A percentile compares a stretch with the other conserved stretches of the same genome.
Conservation (phyloP, 2,797 vertebrate species). For the Tympanoctomys barrerae region DNA sequence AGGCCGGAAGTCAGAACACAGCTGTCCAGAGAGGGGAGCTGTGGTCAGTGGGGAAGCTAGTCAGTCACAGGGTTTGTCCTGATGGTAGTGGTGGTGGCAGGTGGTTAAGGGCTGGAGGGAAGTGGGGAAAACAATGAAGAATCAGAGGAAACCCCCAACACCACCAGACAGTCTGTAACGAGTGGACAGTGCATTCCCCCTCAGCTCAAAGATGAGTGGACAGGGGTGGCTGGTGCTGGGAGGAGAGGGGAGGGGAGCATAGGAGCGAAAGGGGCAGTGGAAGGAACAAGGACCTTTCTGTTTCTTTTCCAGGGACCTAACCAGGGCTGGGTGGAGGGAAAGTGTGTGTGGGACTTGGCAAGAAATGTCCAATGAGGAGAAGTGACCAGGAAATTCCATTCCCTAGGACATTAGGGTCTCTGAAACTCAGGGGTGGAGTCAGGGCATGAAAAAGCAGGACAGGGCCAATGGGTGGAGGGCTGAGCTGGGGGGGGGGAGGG, state of each 20-base stretch:
- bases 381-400: constrained; percentile 83
- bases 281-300: constrained; percentile 81
- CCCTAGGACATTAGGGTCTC: constrained; percentile 71
- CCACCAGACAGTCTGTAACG: not conserved
- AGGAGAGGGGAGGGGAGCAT: not conserved
- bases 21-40: constrained; percentile 40
- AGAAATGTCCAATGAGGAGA: constrained; percentile 55
- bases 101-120: constrained; percentile 19
- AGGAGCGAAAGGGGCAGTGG: constrained; percentile 11
- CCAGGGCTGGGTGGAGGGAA: constrained; percentile 77
- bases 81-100: not conserved
- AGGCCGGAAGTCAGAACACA: constrained; percentile 39
- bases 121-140: constrained; percentile 79
- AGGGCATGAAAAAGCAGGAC: constrained; percentile 28
- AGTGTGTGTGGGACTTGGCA: constrained; percentile 76
- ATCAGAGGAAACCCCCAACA: constrained; percentile 77
- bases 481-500: not conserved
- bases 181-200: constrained; percentile 13
- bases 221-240: constrained; percentile 56
- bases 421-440: constrained; percentile 42
- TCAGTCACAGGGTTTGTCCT: constrained; percentile 61
- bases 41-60: constrained; percentile 45
- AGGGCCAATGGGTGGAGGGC: not conserved
- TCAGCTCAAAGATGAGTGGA: constrained; percentile 51
- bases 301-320: constrained; percentile 78